phyloP scores from a whole-genome alignment of 1,140 invertebrate species.

The Saxidomus purpurata region DNA sequence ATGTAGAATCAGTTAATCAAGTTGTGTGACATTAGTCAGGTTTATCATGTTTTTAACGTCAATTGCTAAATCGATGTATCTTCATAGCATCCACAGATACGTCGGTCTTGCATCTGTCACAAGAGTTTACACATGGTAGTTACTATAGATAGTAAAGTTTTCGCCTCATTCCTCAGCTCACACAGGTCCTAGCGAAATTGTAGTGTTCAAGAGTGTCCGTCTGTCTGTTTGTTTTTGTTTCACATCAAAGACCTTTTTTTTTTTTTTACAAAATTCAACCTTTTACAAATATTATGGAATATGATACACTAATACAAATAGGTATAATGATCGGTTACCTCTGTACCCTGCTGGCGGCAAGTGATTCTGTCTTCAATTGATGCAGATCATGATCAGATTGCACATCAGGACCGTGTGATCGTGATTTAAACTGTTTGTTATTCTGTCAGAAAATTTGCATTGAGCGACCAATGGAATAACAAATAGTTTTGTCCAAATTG shows the following conservation, averaged over 20 bases:
- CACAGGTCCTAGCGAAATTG: background rate
- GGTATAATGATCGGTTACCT: too few relatives aligned
- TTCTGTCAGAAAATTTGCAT: too few relatives aligned
- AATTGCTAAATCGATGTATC: background rate
- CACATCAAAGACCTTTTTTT: background rate
- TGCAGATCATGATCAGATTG: too few relatives aligned
- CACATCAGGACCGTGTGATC: too few relatives aligned
- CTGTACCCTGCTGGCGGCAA: too few relatives aligned
- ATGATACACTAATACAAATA: too few relatives aligned
- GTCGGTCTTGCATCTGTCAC: background rate
- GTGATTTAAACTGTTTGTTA: too few relatives aligned
- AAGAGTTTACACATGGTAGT: background rate
- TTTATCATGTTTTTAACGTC: background rate
- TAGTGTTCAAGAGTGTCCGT: conserved; percentile 18
- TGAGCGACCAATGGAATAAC: too few relatives aligned
- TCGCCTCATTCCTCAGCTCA: background rate
- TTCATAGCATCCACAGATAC: background rate
- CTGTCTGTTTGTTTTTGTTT: background rate
- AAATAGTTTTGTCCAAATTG: too few relatives aligned
- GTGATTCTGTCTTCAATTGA: too few relatives aligned
- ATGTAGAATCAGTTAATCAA: background rate
- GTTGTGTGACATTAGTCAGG: background rate
- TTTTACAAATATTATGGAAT: too few relatives aligned
- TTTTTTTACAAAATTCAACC: too few relatives aligned
- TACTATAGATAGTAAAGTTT: background rate